Evolutionary conservation across 2,113 vertebrate genomes (phyloP).

Genomic region (Dromiciops gliroides): DNA sequence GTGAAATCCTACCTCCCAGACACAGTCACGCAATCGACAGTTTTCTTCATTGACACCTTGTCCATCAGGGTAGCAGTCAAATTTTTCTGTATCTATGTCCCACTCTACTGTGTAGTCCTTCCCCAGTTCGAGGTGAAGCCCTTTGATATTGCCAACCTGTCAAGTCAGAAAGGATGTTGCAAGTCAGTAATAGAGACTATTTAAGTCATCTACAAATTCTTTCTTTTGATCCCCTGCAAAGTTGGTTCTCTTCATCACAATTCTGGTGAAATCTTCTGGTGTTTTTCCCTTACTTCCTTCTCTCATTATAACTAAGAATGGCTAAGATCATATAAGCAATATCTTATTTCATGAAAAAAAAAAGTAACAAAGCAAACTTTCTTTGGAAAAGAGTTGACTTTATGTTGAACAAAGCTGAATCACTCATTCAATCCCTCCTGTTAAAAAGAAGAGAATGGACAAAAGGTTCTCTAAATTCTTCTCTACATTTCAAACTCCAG

Average conservation of each 20-base stretch:
- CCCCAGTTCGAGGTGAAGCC: conserved; percentile 49
- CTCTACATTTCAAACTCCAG: background rate
- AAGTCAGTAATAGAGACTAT: background rate
- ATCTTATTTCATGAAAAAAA: background rate
- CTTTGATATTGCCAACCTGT: conserved; percentile 41
- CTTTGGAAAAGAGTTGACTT: background rate
- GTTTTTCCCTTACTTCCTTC: background rate
- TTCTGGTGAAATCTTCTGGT: background rate
- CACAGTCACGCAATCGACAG: conserved; percentile 32
- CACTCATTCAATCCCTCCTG: background rate
- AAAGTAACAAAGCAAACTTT: background rate
- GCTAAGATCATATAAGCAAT: background rate
- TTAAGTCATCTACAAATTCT: background rate
- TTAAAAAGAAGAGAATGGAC: background rate
- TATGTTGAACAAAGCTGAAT: background rate
- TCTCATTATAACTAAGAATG: background rate
- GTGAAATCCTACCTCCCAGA: conserved; percentile 67
- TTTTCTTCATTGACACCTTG: background rate
- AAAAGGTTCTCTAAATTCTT: background rate
- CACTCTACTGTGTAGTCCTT: conserved; percentile 57
- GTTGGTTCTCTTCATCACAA: background rate
- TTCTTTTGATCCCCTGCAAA: background rate
- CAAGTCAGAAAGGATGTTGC: background rate
- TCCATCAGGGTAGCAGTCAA: conserved; percentile 59
- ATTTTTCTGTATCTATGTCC: background rate